These are phyloP conservation scores for Cosmia pyralina DNA, from an alignment of 2,888 invertebrate genomes.

Conservation along the genomic window DNA sequence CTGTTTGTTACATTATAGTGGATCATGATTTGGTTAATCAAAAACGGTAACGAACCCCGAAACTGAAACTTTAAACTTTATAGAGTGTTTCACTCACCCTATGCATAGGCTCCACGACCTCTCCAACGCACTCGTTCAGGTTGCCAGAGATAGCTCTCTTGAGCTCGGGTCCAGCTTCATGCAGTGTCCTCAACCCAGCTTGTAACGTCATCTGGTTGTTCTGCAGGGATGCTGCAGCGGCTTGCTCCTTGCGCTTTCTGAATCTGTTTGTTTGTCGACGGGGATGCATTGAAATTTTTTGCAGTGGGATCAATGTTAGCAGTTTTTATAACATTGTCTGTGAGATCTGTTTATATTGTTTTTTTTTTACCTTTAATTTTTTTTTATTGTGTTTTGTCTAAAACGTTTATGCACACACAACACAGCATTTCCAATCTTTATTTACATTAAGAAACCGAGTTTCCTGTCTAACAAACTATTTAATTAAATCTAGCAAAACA, in stretches of 20 bases:
- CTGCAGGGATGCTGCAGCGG: conserved; percentile 86
- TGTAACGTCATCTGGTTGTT: conserved; percentile 96
- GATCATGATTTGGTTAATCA: not conserved
- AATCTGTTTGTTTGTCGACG: conserved; percentile 89
- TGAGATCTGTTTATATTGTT: not conserved
- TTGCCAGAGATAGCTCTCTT: conserved; percentile 99
- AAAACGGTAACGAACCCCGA: not conserved
- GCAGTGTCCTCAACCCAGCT: conserved; percentile 98
- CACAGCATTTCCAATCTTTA: conserved; percentile 33
- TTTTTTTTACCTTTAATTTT: not conserved
- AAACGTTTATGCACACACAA: conserved; percentile 26
- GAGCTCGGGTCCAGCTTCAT: conserved; percentile 99
- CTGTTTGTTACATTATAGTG: not conserved
- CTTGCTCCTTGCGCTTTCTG: conserved; percentile 98
- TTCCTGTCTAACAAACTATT: conserved; percentile 12
- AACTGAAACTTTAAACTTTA: not conserved
- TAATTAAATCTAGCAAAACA: conserved; percentile 28
- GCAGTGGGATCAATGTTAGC: conserved; percentile 18
- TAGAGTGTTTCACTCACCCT: conserved; percentile 91
- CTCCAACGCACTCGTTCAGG: conserved; percentile 97
- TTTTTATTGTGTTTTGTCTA: conserved; percentile 22
- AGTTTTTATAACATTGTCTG: not conserved
- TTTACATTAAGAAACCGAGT: conserved; percentile 24
- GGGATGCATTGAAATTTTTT: conserved; percentile 44
- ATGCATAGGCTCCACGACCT: conserved; percentile 99